Conservation (phyloP, 2,888 invertebrate genomes). For the Drosophila kuntzei region DNA sequence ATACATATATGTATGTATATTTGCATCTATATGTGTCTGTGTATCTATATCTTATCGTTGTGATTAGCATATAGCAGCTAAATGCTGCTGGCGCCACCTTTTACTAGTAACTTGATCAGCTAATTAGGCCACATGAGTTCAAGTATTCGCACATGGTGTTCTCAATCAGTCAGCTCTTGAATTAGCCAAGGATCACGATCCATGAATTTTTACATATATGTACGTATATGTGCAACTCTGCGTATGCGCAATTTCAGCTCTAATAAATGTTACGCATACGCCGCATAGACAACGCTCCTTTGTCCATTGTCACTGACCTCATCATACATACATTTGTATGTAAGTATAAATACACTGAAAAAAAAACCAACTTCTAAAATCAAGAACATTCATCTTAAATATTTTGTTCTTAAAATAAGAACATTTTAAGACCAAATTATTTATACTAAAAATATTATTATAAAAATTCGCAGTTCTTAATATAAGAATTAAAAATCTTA, state of each 20-base stretch:
- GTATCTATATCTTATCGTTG: conserved; percentile 22
- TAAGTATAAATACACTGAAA: too few relatives aligned
- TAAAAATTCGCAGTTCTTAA: too few relatives aligned
- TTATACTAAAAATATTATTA: too few relatives aligned
- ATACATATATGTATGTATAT: conserved; percentile 5
- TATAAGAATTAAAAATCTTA: too few relatives aligned
- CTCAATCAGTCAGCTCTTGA: background rate
- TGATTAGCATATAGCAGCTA: conserved; percentile 51
- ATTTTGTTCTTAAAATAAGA: too few relatives aligned
- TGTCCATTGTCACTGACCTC: conserved; percentile 37
- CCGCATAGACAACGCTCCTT: conserved; percentile 15
- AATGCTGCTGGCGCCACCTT: conserved; percentile 41
- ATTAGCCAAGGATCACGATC: background rate
- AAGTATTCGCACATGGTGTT: background rate
- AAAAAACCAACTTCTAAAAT: too few relatives aligned
- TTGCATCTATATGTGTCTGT: background rate
- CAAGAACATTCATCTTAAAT: too few relatives aligned
- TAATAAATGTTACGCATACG: conserved; percentile 45
- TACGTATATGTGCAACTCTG: conserved; percentile 1
- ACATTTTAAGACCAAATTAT: too few relatives aligned
- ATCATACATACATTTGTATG: conserved; percentile 23
- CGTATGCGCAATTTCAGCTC: conserved; percentile 37
- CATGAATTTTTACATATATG: background rate
- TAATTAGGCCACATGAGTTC: conserved; percentile 8
- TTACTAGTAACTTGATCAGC: conserved; percentile 6